Evolutionary conservation across 2,888 invertebrate species (phyloP), one percentile per base, ranked within the genome.

Genomic region (Acleris literana): DNA sequence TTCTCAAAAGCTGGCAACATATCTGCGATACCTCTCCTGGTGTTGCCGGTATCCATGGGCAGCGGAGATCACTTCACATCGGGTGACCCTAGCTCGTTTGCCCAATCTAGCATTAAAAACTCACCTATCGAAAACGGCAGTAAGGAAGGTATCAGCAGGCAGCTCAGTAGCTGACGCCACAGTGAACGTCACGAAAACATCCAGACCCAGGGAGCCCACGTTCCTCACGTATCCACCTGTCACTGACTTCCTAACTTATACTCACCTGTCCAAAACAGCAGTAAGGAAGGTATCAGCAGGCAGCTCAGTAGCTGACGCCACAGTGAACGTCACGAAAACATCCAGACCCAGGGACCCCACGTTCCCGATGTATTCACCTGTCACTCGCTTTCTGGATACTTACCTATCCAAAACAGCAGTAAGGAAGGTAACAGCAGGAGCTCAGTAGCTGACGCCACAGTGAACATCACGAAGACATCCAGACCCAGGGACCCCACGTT

Each of bases 121-220:
- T 78, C 60, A 92, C 93, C 87, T 80, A 76, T 96, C 96, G 67
- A 97, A 83, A 1, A 96, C 95, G 3, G 95, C 86, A 0, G 97
- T 97, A 11, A 97, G 88, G 64, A 97, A 94, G 0, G 97, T 96
- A 77, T 97, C 97, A 3, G 97, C 97, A 0, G 97, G 97, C 33
- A 97, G 86, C 79, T 97, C 97, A 0, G 97, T 97, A 2, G 96
- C 96, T 0, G 95, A 95, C 0, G 97, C 97, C 3, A 97, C 94
- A n/a, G 97, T 97, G 80, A 97, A 97, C 0, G 97, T 97, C 64
- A 97, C 81, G 82, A 97, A 97, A 16, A 97, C 94, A 76, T 97
- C 95, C 73, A 97, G 86, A 0, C 97, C 97, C 51, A 97, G 87
- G 11, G 97, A 96, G 0, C 97, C 96, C 0, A 97, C 97, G 80